Evolutionary conservation across 2,797 vertebrate genomes (phyloP), one percentile per base, ranked within the genome.

Genomic region (Esox lucius): DNA sequence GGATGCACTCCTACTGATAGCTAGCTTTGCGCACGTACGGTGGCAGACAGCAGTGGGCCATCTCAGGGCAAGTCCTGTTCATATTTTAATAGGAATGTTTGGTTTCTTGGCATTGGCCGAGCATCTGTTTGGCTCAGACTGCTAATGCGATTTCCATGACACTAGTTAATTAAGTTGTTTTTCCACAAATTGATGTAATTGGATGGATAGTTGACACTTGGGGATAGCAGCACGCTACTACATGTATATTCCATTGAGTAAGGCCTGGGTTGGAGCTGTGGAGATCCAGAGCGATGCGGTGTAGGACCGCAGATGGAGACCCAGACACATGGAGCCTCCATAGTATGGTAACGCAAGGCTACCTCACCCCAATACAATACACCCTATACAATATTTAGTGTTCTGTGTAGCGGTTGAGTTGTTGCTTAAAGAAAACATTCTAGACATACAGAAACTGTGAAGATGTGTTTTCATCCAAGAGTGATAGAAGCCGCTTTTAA

Each of bases 111-210:
- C n/a, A n/a, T n/a, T 24, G 24, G 66, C 35, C 71, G 51, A 17
- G 35, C 5, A 4, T 39, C 6, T 46, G n/a, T 35, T 28, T 66
- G 31, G 7, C 16, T 6, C 28, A 64, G 64, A 66, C 15, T 26
- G 26, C 64, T 42, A 7, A n/a, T 2, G 59, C 16, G 16, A 35
- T 42, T 75, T 69, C 39, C 11, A 28, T 62, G 64, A 31, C 28
- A 17, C 69, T 67, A 78, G 17, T 64, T 13, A 77, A 69, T 9
- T 0, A 62, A 68, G 56, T 61, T 71, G 46, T 28, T 68, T 49
- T 24, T 74, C 26, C 73, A 71, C 42, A 7, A 49, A 51, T 71
- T 49, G 42, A 42, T 28, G 19, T 68, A 28, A 66, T 66, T 66
- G 64, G 64, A 28, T 7, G 62, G 26, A 42, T 69, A 17, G 26